Evolutionary conservation across 1,140 invertebrate genomes (phyloP), one percentile per base, ranked within the genome.

Genomic region (Pseudomyrmex concolor): DNA sequence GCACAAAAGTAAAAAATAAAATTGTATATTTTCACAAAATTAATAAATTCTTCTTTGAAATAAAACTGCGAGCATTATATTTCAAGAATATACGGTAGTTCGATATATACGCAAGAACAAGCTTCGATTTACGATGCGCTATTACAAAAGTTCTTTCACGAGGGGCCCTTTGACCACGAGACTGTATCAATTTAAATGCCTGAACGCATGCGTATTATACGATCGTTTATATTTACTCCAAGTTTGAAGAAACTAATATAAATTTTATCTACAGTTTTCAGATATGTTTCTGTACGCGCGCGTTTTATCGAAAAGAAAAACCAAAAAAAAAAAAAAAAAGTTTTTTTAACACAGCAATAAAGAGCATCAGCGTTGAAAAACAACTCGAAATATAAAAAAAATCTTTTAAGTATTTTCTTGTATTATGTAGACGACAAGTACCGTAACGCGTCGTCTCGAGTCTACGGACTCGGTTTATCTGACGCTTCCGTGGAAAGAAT

Each of bases 241-340:
- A 55, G 50, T 77, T 77, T 57, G 4, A 45, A 67, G 55, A 77
- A 77, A 68, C 63, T 68, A 67, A 77, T 77, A 67, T 57, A 19
- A 70, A 59, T 70, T 78, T 78, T 8, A 70, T 19, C 4, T 13
- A 66, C 22, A 78, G 66, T 63, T 57, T 50, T 22, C 48, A 77
- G 13, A 10, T n/a, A 22, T n/a, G 34, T 34, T 34, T 34, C 34
- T 10, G 9, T 13, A 8, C 13, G 22, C 15, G n/a, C 10, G 34
- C 13, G 12, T 51, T 12, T 55, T 43, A 22, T 68, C 51, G n/a
- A 71, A 59, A 59, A 45, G 0, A 8, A 13, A 1, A 12, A 19
- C n/a, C n/a, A 5, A 34, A 7, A 34, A 34, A 7, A 34, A 34
- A 34, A 34, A 7, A 7, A 34, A 34, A 34, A 34, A 4, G 5